Base-by-base conservation (phyloP, 2,888 invertebrate species). In the Pristionchus entomophagus region DNA sequence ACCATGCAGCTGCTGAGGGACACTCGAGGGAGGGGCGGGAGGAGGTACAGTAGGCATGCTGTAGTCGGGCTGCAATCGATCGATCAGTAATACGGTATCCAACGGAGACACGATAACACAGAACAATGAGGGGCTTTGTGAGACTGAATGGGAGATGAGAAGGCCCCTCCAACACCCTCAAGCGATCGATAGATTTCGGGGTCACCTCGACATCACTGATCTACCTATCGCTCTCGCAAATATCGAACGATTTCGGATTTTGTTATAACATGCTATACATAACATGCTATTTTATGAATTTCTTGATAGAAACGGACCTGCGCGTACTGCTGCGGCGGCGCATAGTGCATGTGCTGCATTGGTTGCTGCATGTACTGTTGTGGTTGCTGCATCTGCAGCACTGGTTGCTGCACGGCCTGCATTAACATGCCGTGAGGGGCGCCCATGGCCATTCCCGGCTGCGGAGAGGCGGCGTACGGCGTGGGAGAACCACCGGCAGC, bases 391-490 rank as follows among this genome's bases (percentile, higher is more conserved):
- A 56, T 56, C 41, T 73, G 73, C 45, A 19, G 45, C n/a, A 12
- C 12, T 12, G 26, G 65, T n/a, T n/a, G n/a, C n/a, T 65, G 65
- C 35, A 56, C 19, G n/a, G n/a, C n/a, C 41, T 73, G 73, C 45
- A 19, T n/a, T 10, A 12, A 6, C 41, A 73, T 73, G 26, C 73
- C 78, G 17, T 78, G 51, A 4, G 49, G 51, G 26, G 32, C 51
- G 38, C 78, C 78, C 32, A 78, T 53, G 10, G 82, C 38, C 56
- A 82, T 82, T 59, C 82, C 82, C 59, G 32, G 56, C 41, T 41
- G 59, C 2, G 82, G 82, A 32, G 82, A 82, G 5, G 51, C 53
- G 51, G 38, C 38, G 59, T 38, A 38, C 4, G 82, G 82, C 10
- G 41, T 2, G 19, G 82, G 82, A 51, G 56, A n/a, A 35, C 38